These are phyloP conservation scores for Cynopterus brachyotis DNA, from an alignment of 2,113 vertebrate genomes.

Conservation along the genomic window DNA sequence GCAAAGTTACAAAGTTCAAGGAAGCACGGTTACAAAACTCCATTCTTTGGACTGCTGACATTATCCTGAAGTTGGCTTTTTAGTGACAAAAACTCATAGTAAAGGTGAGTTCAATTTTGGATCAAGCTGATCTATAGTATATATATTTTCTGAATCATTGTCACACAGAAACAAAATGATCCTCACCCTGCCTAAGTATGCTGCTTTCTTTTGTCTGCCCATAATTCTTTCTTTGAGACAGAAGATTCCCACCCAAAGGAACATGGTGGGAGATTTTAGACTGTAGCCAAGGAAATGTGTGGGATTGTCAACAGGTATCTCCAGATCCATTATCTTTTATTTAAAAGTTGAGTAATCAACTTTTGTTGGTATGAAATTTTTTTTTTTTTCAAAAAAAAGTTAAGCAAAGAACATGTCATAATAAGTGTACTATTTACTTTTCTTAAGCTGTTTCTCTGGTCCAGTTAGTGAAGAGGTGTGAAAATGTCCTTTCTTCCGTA, in stretches of 20 bases:
- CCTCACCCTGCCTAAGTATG: not conserved
- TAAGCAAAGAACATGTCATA: not conserved
- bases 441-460: not conserved
- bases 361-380: not conserved
- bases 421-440: not conserved
- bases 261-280: not conserved
- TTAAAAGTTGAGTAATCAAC: not conserved
- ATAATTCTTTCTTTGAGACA: not conserved
- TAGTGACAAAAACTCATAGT: not conserved
- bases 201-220: not conserved
- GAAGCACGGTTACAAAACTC: slow-evolving; percentile 45
- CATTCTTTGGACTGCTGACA: slow-evolving; percentile 11
- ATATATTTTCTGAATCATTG: not conserved
- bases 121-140: not conserved
- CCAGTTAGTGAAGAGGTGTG: not conserved
- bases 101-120: not conserved
- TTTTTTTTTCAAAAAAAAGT: not conserved
- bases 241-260: not conserved
- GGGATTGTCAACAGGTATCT: not conserved
- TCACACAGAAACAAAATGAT: not conserved
- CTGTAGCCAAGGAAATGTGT: fast-evolving
- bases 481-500: not conserved
- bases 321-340: not conserved
- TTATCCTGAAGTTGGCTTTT: not conserved
- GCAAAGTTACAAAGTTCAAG: slow-evolving; percentile 67